These are phyloP conservation scores for Indri indri DNA, from an alignment of 2,113 vertebrate species.

Conservation along the genomic window DNA sequence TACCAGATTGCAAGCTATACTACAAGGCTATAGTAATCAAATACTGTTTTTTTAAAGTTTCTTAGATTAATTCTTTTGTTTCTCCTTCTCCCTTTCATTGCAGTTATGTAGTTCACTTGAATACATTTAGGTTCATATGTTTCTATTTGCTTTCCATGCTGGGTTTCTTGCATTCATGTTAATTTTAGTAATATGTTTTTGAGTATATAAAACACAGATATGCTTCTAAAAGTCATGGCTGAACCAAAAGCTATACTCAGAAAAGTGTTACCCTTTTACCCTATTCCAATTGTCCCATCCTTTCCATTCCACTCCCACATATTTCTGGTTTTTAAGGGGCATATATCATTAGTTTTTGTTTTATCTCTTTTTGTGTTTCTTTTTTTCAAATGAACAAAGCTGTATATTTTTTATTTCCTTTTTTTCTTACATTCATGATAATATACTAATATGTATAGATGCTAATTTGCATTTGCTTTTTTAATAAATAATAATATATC, in stretches of 20 bases:
- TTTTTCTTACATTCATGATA: not conserved
- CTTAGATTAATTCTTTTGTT: not conserved
- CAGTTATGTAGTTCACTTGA: not conserved
- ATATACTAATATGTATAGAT: not conserved
- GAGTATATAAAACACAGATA: not conserved
- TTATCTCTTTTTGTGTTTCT: not conserved
- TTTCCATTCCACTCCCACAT: not conserved
- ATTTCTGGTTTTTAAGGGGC: not conserved
- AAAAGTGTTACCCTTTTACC: not conserved
- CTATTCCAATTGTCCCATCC: not conserved
- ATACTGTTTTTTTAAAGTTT: not conserved
- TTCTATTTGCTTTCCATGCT: not conserved
- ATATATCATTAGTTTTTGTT: not conserved
- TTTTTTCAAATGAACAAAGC: not conserved
- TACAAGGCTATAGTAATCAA: not conserved
- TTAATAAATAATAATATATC: not conserved
- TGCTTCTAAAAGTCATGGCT: not conserved
- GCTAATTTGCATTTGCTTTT: not conserved
- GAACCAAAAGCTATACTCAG: not conserved
- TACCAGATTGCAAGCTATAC: too few relatives aligned
- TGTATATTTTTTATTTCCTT: not conserved
- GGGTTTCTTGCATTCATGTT: not conserved
- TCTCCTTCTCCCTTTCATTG: not conserved
- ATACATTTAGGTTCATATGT: not conserved
- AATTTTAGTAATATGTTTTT: not conserved